Base-by-base conservation (phyloP, 2,113 vertebrate genomes). In the Chloroceryle aenea region DNA sequence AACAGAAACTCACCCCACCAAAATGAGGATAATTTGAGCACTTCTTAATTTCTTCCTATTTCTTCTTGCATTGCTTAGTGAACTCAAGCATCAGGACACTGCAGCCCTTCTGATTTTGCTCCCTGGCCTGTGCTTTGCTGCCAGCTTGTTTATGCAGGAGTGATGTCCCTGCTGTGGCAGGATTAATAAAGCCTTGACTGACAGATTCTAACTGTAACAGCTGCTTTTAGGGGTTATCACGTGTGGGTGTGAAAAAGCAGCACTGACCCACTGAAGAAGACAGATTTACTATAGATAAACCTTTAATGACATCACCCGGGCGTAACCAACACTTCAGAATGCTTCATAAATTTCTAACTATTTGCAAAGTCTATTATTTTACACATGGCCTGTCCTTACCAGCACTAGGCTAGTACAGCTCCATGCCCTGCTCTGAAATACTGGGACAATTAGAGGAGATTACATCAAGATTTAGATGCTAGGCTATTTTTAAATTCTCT, bases 401-500 rank as follows among this genome's bases (percentile, higher is more conserved):
- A 82, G 47, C 75, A 30, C 6, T 7, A 27, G 86, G 50, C 66
- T 43, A 14, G 13, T 12, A 23, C 62, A 61, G 62, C 56, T 27
- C 52, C 38, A 1, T 26, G 61, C 16, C 32, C 75, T 43, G 17
- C 5, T 6, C 55, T 84, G 55, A 77, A 36, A 74, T 58, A 45
- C 42, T 20, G 85, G 67, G 20, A 84, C 92, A 91, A 66, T 89
- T 69, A 73, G 52, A 50, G 67, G 26, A 86, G 79, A 93, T 93
- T 94, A 93, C 19, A 71, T 2, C 4, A 34, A 88, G 38, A 84
- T 94, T 96, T 67, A 90, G 68, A 71, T 56, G 50, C 32, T 22
- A 43, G 76, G 66, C 66, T 96, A 89, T 95, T 95, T 96, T 92
- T 47, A 74, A 96, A 86, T 50, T 71, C 59, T 59, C 43, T 91